Conservation (phyloP, 2,888 invertebrate species). For the Papilio elwesi region DNA sequence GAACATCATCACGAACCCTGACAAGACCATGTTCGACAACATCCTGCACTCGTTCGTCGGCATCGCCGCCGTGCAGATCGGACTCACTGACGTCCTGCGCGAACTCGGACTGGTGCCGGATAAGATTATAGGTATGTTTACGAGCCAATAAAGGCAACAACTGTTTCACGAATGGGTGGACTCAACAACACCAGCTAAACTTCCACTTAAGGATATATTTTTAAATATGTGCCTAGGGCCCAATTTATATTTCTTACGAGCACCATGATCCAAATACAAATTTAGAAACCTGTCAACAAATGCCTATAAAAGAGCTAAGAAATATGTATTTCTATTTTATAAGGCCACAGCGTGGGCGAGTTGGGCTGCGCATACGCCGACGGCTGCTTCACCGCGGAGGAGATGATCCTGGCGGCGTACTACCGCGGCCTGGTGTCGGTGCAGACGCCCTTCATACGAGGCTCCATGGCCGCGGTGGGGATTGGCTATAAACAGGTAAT, state of each 20-base stretch:
- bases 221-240: too few relatives aligned
- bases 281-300: too few relatives aligned
- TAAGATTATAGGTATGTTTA: conserved; percentile 88
- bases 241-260: too few relatives aligned
- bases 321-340: too few relatives aligned
- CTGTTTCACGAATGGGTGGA: too few relatives aligned
- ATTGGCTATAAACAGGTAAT: conserved; percentile 81
- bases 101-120: conserved; percentile 87
- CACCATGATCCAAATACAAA: too few relatives aligned
- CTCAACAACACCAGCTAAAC: too few relatives aligned
- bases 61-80: conserved; percentile 89
- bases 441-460: conserved; percentile 87
- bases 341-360: conserved; percentile 96
- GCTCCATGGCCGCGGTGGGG: conserved; percentile 95
- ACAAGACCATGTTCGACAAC: conserved; percentile 81
- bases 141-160: too few relatives aligned
- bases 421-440: conserved; percentile 90
- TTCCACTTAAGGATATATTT: too few relatives aligned
- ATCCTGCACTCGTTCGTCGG: conserved; percentile 89
- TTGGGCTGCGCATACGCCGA: conserved; percentile 97
- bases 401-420: conserved; percentile 92
- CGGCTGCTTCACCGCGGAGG: conserved; percentile 92
- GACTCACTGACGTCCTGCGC: conserved; percentile 71
- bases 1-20: conserved; percentile 86
- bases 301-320: too few relatives aligned